Evolutionary conservation across 2,888 invertebrate species (phyloP).

Genomic region (Xylota segnis): DNA sequence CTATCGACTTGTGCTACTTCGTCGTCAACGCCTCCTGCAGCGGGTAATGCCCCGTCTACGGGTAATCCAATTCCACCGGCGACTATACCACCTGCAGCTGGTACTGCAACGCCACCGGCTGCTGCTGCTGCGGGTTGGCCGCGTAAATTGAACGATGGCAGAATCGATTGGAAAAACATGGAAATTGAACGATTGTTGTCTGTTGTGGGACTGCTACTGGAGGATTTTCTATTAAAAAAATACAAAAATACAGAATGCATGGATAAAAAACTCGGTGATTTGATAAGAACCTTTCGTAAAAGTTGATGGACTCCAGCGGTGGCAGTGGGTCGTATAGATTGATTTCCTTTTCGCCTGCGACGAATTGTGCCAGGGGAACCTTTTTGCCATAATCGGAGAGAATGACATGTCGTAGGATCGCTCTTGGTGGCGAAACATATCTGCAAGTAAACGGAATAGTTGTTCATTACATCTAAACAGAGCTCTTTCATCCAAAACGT

Average conservation of each 20-base stretch:
- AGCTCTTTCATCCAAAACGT: too few species aligned
- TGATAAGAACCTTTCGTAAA: constrained; percentile 86
- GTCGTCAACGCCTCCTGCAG: constrained; percentile 69
- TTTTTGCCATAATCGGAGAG: constrained; percentile 85
- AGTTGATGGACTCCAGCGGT: constrained; percentile 89
- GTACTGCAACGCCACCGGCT: constrained; percentile 72
- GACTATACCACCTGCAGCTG: constrained; percentile 65
- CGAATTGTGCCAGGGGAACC: constrained; percentile 84
- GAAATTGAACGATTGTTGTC: constrained; percentile 83
- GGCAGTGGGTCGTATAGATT: constrained; percentile 92
- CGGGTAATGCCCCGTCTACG: constrained; percentile 43
- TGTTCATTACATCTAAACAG: too few species aligned
- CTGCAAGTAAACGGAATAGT: constrained; percentile 1
- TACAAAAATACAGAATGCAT: background rate
- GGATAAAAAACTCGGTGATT: background rate
- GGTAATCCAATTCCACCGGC: constrained; percentile 54
- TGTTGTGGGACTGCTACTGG: constrained; percentile 81
- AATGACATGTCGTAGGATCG: constrained; percentile 83
- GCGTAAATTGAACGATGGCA: constrained; percentile 87
- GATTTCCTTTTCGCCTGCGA: constrained; percentile 85
- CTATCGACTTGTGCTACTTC: constrained; percentile 79
- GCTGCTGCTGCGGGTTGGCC: constrained; percentile 75
- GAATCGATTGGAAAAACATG: constrained; percentile 89
- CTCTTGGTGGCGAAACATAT: constrained; percentile 81
- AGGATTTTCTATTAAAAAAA: constrained; percentile 80